Percentiles rank a stretch among this genome's conserved stretches.
Conservation (phyloP, 2,113 vertebrate genomes). For the Himantopus leucocephalus region DNA sequence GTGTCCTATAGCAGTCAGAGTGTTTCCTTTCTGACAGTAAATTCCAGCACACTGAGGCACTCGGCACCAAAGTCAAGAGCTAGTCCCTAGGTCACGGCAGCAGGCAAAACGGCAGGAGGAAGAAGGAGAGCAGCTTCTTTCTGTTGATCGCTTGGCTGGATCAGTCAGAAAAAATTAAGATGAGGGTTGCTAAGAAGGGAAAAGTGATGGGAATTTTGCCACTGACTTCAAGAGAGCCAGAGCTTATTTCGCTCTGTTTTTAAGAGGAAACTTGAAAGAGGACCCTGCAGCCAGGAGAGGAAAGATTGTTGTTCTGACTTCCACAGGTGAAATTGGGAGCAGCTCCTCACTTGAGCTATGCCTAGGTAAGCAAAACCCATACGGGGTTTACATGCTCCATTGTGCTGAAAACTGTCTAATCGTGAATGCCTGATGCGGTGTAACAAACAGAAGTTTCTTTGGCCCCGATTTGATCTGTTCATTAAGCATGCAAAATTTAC, state of each 20-base stretch:
- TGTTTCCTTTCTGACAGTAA: slow-evolving; percentile 66
- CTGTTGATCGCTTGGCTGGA: background rate
- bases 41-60: slow-evolving; percentile 14
- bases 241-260: background rate
- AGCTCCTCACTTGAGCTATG: background rate
- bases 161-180: background rate
- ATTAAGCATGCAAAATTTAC: background rate
- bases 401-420: background rate
- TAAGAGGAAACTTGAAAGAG: background rate
- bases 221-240: background rate
- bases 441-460: background rate
- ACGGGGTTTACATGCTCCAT: background rate
- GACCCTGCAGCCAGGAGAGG: background rate
- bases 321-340: background rate
- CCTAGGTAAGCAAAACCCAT: background rate
- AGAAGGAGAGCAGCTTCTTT: background rate
- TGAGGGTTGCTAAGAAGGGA: background rate
- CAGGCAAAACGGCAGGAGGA: background rate
- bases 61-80: slow-evolving; percentile 17
- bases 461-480: background rate
- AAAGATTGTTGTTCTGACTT: background rate
- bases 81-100: slow-evolving; percentile 12
- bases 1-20: slow-evolving; percentile 57
- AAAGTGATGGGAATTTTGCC: background rate
- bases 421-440: background rate